phyloP scores from a whole-genome alignment of 2,888 invertebrate species.

The Drosophila neutralis region DNA sequence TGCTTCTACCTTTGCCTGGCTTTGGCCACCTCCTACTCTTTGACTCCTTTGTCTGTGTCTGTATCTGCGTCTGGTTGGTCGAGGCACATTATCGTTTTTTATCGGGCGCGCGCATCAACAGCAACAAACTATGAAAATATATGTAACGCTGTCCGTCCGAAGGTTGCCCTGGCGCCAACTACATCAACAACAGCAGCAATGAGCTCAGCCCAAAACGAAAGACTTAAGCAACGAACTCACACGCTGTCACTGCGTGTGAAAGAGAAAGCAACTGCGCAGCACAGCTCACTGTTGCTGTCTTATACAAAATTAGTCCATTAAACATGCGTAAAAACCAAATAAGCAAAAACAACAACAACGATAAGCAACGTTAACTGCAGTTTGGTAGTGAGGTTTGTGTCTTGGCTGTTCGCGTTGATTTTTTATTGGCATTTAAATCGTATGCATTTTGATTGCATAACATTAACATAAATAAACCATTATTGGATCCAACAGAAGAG shows the following conservation, averaged over 20 bases:
- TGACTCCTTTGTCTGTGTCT: conserved; percentile 1
- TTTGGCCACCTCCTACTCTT: not conserved
- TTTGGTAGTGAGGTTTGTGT: conserved; percentile 47
- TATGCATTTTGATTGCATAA: conserved; percentile 83
- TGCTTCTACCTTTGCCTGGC: not conserved
- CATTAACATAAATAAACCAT: conserved; percentile 82
- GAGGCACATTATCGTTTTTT: conserved; percentile 67
- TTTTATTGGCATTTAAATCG: conserved; percentile 82
- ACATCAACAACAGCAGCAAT: conserved; percentile 39
- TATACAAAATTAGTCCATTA: conserved; percentile 77
- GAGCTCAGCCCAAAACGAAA: conserved; percentile 52
- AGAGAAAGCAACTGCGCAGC: conserved; percentile 46
- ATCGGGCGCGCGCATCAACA: conserved; percentile 74
- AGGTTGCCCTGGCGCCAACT: conserved; percentile 75
- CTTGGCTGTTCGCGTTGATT: conserved; percentile 70
- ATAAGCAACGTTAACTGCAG: conserved; percentile 65
- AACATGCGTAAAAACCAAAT: conserved; percentile 76
- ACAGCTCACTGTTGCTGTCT: conserved; percentile 20
- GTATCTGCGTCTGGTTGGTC: conserved; percentile 36
- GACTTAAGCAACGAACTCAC: conserved; percentile 74
- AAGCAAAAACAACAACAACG: conserved; percentile 52
- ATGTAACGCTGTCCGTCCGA: conserved; percentile 67
- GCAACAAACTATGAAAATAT: conserved; percentile 78
- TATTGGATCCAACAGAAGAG: conserved; percentile 60
- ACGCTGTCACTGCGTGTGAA: conserved; percentile 59